Base-by-base conservation (phyloP, 1,140 invertebrate genomes). In the Gerris buenoi region DNA sequence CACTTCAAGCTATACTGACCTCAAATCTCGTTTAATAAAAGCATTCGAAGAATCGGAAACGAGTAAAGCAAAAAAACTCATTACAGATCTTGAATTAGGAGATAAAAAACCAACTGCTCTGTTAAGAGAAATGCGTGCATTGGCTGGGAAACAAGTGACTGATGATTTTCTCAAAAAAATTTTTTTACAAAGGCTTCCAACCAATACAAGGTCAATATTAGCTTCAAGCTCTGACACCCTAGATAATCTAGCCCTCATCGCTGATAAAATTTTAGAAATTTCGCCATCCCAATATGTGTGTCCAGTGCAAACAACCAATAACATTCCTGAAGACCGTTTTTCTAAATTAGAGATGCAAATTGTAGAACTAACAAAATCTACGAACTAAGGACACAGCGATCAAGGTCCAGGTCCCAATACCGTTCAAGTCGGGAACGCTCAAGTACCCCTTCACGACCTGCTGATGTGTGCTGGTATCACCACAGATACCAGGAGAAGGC, bases 41-140 rank as follows among this genome's bases (percentile, higher is more conserved):
- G n/a, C 25, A 27, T 64, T 64, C 27, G 63, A 64, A 27, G 27
- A 25, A 25, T 64, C 63, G 10, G 63, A 64, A 22, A 27, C 23
- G 2, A 23, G 63, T 3, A 64, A 64, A 64, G 18, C 68, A n/a
- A n/a, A 73, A 27, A 75, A 72, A 64, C 65, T 73, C 25, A 63
- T 75, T 13, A 66, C 67, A 13, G 72, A 71, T 25, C 59, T 76
- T 14, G 67, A 75, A 56, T 63, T 75, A 2, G 73, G 71, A 2
- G 70, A 72, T 60, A 69, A 73, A 58, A 69, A 69, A 18, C 73
- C 70, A 23, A 68, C 72, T 0, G 72, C 74, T 58, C 66, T 76
- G 15, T 56, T 76, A 26, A 28, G 69, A 1, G 61, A 71, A 15
- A 72, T 74, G 69, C 23, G 59, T 2, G 56, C 66, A 5, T 59